Evolutionary conservation across 2,113 vertebrate species (phyloP), one percentile per base, ranked within the genome.

Genomic region (Rhinoderma darwinii): DNA sequence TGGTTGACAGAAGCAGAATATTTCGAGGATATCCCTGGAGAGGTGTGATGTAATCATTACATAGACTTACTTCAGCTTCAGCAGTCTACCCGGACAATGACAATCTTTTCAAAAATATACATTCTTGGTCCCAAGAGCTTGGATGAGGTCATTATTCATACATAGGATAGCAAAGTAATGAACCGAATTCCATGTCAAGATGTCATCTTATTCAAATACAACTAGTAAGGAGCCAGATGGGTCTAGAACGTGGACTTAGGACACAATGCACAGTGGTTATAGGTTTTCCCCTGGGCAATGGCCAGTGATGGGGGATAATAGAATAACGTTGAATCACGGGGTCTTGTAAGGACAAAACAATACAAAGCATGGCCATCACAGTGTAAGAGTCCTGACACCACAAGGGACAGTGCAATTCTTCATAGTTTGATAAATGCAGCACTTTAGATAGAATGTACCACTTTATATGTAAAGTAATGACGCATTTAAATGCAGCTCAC

Each of bases 21-120:
- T 82, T 82, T 30, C 10, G 22, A 82, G 79, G 47, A 20, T 66
- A 14, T 63, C 56, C 59, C 39, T 11, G 17, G 39, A 66, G 79
- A 82, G 59, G 25, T 6, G 27, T 82, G 79, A 82, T 82, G 79
- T 44, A 30, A 82, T n/a, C 39, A 51, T 78, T 78, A 51, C 27
- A 51, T 78, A 37, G 7, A 54, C 27, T 77, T 77, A 77, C 27
- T 51, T 32, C 47, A 32, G 47, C 20, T n/a, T 77, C n/a, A 30
- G 43, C 44, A 8, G 27, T 27, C 68, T 41, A 41, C 68, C 35
- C 3, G 37, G 68, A 72, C 68, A 39, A 72, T 22, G 75, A 51
- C 17, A 51, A 77, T 77, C 44, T 50, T 25, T n/a, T 78, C 27
- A 32, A 1, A 77, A 20, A 30, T 51, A 77, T 51, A 50, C n/a